These are phyloP conservation scores for Aspidiotus rigidus DNA, from an alignment of 2,888 invertebrate genomes.

Conservation along the genomic window DNA sequence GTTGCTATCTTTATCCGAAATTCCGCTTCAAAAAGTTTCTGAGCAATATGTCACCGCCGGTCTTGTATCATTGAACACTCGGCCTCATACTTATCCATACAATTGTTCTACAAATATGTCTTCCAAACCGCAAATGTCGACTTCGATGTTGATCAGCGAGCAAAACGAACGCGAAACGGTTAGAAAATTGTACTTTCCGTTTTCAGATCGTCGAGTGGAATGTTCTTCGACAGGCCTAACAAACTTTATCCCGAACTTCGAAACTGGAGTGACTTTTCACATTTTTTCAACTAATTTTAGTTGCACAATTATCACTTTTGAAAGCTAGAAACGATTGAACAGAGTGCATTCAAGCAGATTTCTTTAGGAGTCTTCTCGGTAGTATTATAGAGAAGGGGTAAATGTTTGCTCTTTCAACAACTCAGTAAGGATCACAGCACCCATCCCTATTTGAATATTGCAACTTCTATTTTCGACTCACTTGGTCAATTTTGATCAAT, in stretches of 20 bases:
- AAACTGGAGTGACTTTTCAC: no score
- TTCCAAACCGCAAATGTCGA: constrained; percentile 35
- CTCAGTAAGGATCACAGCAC: not conserved
- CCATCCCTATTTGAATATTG: not conserved
- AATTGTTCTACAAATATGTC: constrained; percentile 21
- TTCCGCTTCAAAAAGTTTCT: constrained; percentile 41
- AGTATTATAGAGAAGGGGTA: no score
- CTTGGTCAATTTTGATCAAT: no score
- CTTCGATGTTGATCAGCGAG: constrained; percentile 38
- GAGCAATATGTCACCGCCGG: constrained; percentile 40
- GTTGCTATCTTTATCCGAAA: constrained; percentile 62
- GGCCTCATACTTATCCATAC: constrained; percentile 41
- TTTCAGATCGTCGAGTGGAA: not conserved
- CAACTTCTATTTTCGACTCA: no score
- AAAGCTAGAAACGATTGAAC: no score
- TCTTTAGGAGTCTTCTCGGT: no score
- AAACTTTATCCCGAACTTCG: no score
- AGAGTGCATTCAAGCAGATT: no score
- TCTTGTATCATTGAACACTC: constrained; percentile 48
- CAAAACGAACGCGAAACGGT: constrained; percentile 38
- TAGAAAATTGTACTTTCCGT: constrained; percentile 2
- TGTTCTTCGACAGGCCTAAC: no score
- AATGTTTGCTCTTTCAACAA: not conserved
- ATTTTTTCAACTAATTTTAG: no score
- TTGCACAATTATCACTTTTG: no score